These are phyloP conservation scores for Trissolcus brochymenae DNA, from an alignment of 2,888 invertebrate genomes.

Conservation along the genomic window DNA sequence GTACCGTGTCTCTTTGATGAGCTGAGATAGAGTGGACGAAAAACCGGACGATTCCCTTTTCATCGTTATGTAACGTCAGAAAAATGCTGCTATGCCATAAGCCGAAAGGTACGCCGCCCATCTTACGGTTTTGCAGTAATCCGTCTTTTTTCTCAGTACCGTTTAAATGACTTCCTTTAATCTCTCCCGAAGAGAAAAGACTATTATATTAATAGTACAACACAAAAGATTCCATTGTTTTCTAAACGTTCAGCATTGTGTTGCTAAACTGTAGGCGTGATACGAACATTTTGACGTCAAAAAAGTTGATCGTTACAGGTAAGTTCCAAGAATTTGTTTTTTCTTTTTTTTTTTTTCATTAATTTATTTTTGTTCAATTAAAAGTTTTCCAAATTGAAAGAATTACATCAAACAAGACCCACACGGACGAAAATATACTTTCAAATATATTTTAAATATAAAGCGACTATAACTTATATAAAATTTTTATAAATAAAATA, in stretches of 20 bases:
- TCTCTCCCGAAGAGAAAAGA: slow-evolving; percentile 23
- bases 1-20: slow-evolving; percentile 27
- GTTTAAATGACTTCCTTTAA: slow-evolving; percentile 12
- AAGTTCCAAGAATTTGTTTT: no score
- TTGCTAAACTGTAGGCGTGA: slow-evolving; percentile 45
- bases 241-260: slow-evolving; percentile 27
- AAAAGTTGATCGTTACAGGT: background rate
- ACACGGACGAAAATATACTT: no score
- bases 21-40: slow-evolving; percentile 4
- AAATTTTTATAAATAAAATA: no score
- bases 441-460: no score
- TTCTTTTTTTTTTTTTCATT: no score
- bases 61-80: slow-evolving; percentile 17
- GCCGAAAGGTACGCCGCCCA: slow-evolving; percentile 23
- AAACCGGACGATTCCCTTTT: slow-evolving; percentile 16
- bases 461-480: no score
- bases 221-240: slow-evolving; percentile 27
- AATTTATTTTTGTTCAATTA: no score
- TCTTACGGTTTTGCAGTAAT: slow-evolving; percentile 38
- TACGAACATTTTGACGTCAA: slow-evolving; percentile 31
- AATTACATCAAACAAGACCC: no score
- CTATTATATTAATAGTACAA: slow-evolving; percentile 15
- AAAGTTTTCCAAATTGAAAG: no score
- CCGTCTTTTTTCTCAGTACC: slow-evolving; percentile 32
- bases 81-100: background rate